These are phyloP conservation scores for Cichladusa arquata DNA, from an alignment of 2,113 vertebrate species.

Conservation along the genomic window DNA sequence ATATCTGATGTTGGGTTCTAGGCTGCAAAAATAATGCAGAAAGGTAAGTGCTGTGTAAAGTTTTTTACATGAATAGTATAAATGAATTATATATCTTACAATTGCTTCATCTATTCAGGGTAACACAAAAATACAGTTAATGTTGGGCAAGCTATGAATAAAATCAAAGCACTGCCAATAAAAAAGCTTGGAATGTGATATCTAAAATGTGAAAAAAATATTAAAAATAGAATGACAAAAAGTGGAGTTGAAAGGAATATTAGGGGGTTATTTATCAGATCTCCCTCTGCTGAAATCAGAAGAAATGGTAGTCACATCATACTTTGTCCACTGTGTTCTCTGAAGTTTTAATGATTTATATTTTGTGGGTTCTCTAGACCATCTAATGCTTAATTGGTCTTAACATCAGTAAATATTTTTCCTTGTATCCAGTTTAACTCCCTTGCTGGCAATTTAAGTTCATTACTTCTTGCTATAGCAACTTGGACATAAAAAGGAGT, in stretches of 20 bases:
- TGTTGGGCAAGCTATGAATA: neutral
- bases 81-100: neutral
- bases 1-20: neutral
- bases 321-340: neutral
- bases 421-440: neutral
- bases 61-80: neutral
- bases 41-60: neutral
- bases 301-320: neutral
- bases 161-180: neutral
- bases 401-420: neutral
- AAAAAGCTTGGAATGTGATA: neutral
- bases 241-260: neutral
- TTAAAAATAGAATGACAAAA: neutral
- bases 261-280: neutral
- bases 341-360: neutral
- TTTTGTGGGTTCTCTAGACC: neutral
- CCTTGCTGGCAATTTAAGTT: neutral
- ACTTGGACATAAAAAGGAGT: neutral
- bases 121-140: neutral
- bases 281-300: neutral
- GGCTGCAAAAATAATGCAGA: neutral
- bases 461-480: neutral
- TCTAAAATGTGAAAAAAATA: neutral
- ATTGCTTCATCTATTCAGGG: neutral
- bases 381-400: neutral